Conservation (phyloP, 2,113 vertebrate genomes). For the Uropsilus gracilis region DNA sequence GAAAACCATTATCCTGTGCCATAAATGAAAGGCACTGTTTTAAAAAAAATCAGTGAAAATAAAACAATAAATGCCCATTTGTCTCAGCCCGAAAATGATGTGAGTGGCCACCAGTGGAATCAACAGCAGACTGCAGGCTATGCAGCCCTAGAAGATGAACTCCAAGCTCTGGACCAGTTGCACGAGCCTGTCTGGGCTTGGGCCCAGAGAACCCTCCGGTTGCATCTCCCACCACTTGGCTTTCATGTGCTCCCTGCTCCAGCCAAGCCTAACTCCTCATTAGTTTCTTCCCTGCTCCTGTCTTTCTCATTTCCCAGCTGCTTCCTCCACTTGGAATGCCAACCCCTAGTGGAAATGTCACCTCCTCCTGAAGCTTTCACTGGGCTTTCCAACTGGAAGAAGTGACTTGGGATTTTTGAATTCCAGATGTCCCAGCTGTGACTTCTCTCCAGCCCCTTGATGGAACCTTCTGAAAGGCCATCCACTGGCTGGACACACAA, state of each 20-base stretch:
- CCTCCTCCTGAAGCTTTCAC: background rate
- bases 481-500: background rate
- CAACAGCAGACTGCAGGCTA: background rate
- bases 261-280: background rate
- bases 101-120: background rate
- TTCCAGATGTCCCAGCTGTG: constrained; percentile 72
- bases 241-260: background rate
- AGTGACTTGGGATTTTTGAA: background rate
- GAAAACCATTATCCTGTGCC: background rate
- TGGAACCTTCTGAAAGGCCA: constrained; percentile 47
- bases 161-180: background rate
- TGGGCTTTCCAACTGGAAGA: background rate
- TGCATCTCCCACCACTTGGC: background rate
- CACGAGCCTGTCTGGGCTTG: background rate
- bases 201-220: background rate
- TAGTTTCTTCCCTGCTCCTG: background rate
- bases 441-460: background rate
- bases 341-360: background rate
- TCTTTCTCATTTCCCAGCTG: background rate
- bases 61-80: background rate
- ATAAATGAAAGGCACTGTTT: background rate
- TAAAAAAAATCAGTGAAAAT: background rate
- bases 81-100: background rate
- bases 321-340: background rate
- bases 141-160: background rate